Evolutionary conservation across 2,113 vertebrate genomes (phyloP), one percentile per base, ranked within the genome.

Genomic region (Catharus minimus): DNA sequence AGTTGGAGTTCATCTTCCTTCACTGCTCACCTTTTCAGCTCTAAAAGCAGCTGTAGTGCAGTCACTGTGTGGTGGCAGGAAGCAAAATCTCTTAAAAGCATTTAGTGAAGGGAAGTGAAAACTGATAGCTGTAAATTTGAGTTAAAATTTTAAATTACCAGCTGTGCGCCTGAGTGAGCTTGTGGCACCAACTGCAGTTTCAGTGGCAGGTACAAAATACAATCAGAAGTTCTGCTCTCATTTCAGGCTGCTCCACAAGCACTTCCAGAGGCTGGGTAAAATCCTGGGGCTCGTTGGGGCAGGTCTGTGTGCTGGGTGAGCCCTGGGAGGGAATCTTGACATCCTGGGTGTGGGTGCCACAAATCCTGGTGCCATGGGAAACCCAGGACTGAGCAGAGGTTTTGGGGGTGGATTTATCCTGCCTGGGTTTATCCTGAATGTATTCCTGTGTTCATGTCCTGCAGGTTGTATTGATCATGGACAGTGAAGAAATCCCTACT

Each of bases 401-500:
- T 69, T 38, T 0, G 12, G 41, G 43, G 10, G 1, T 1, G 2
- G 0, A 13, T 50, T 27, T 50, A 27, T 50, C 24, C 33, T 65
- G 11, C 41, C 64, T 80, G 32, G 72, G 0, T 39, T 50, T 77
- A 3, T 66, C 26, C 66, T 88, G 38, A 80, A 8, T 5, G 4
- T 24, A 0, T 74, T 32, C 49, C 60, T 78, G 14, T 22, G 36
- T 15, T 86, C 77, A 55, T 67, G 11, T 78, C 94, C 90, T 82
- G 58, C 94, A 99, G 99, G 97, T 92, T 86, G 53, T 84, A 86
- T 95, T 98, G 98, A 98, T 97, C 97, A 99, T 99, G 99, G 99
- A 99, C 97, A 98, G 97, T 98, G 98, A 99, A 97, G 99, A 98
- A 97, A 99, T 98, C 96, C 98, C 98, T 46, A 98, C 99, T 96